These are phyloP conservation scores for Lasioglossum malachurum DNA, from an alignment of 2,888 invertebrate genomes.

Conservation along the genomic window DNA sequence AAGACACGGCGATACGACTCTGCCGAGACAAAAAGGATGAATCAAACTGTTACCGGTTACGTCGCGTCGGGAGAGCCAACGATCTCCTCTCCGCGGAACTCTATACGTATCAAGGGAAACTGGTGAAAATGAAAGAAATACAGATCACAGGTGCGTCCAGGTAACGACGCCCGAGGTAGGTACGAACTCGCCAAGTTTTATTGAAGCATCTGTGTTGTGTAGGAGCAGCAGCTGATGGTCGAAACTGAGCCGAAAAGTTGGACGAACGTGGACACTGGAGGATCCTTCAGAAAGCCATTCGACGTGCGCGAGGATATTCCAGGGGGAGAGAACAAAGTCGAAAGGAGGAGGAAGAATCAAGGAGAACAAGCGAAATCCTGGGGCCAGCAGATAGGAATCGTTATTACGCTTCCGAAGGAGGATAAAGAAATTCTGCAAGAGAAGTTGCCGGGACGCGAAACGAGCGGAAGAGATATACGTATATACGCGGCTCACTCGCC, in stretches of 20 bases:
- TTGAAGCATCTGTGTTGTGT: slow-evolving; percentile 61
- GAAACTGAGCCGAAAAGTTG: slow-evolving; percentile 63
- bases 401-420: slow-evolving; percentile 51
- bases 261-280: slow-evolving; percentile 35
- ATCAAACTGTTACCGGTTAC: slow-evolving; percentile 11
- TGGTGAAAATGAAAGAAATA: neutral
- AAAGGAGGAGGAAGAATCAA: neutral
- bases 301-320: slow-evolving; percentile 44
- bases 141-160: slow-evolving; percentile 60
- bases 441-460: slow-evolving; percentile 23
- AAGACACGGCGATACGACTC: neutral
- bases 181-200: slow-evolving; percentile 69
- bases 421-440: slow-evolving; percentile 27
- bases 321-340: neutral
- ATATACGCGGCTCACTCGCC: neutral
- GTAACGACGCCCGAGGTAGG: slow-evolving; percentile 28
- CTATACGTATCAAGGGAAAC: slow-evolving; percentile 19
- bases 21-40: neutral
- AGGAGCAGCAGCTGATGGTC: slow-evolving; percentile 20
- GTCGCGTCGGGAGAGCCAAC: slow-evolving; percentile 39
- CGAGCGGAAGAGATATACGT: neutral
- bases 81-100: slow-evolving; percentile 29
- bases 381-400: slow-evolving; percentile 57
- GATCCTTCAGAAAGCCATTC: slow-evolving; percentile 52
- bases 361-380: slow-evolving; percentile 42